phyloP scores from a whole-genome alignment of 35 echinoderm and acorn worm genomes.

The Apostichopus parvimensis region DNA sequence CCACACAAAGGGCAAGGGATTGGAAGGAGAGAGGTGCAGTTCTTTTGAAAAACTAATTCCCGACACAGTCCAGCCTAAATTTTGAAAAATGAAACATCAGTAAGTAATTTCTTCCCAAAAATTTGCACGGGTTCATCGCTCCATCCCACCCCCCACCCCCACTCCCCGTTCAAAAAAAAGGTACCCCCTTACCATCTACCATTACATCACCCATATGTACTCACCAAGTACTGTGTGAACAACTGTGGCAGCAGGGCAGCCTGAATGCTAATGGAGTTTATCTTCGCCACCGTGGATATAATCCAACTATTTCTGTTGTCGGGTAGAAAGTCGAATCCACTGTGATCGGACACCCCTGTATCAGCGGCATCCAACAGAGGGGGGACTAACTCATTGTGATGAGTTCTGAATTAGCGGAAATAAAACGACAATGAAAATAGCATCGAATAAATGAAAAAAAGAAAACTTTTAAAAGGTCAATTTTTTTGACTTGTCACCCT shows the following conservation, averaged over 20 bases:
- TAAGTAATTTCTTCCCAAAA: too few relatives aligned
- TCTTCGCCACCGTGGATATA: constrained; percentile 33
- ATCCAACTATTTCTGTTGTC: constrained; percentile 29
- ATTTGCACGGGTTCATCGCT: neutral
- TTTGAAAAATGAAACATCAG: too few relatives aligned
- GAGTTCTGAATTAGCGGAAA: neutral
- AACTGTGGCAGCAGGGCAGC: constrained; percentile 79
- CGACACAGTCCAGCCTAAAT: too few relatives aligned
- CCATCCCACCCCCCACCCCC: neutral
- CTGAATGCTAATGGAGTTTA: constrained; percentile 73
- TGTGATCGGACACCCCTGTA: neutral
- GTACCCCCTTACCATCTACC: neutral
- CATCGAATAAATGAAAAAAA: too few relatives aligned
- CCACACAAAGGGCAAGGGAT: too few relatives aligned
- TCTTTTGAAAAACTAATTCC: too few relatives aligned
- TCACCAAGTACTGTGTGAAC: constrained; percentile 84
- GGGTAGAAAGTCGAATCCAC: neutral
- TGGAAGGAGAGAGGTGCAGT: too few relatives aligned
- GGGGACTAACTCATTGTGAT: constrained; percentile 7
- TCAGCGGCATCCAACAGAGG: constrained; percentile 18
- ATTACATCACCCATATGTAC: neutral
- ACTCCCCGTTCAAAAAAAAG: neutral
- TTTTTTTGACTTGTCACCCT: too few relatives aligned
- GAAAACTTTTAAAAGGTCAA: too few relatives aligned
- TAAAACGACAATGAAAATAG: too few relatives aligned